Evolutionary conservation across 2,888 invertebrate species (phyloP), one percentile per base, ranked within the genome.

Genomic region (Anticlea derivata): DNA sequence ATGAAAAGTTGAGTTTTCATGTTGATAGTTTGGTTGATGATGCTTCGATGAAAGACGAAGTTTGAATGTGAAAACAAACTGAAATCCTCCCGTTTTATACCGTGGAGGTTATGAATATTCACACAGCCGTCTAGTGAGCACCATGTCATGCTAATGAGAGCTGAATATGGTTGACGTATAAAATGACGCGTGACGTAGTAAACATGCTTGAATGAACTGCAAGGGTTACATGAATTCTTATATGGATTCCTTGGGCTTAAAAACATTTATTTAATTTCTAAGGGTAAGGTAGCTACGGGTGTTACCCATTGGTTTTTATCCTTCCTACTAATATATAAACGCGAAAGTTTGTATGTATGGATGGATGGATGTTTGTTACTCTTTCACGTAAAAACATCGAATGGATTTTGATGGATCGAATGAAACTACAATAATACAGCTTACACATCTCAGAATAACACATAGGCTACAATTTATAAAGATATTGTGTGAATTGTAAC

Each of bases 71-170:
- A 17, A 20, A 20, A 8, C 29, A 10, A 2, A 4, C 3, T 29
- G 22, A 13, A 38, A 23, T 13, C 5, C n/a, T 47, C 48, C 35
- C 22, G 26, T 27, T 43, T 55, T 58, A 60, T 58, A 55, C 49
- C 23, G 8, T 20, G 7, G n/a, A 48, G 26, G 22, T 12, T n/a
- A 50, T 60, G 33, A 57, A 53, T 58, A 60, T 58, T 57, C 55
- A 58, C n/a, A 29, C 0, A 7, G 37, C 23, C 10, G 41, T 40
- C 31, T 48, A n/a, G 43, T 58, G 53, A 54, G 35, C 53, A 55
- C 34, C 39, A 40, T 51, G 34, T 60, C 49, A 51, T 27, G 27
- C 12, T 58, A 60, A 60, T 58, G 44, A 34, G 47, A 51, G 30
- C 50, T 55, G 55, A 60, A 40, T 44, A 44, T 40, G 35, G n/a